Base-by-base conservation (phyloP, 1,140 invertebrate genomes). In the Drosophila oshimai region DNA sequence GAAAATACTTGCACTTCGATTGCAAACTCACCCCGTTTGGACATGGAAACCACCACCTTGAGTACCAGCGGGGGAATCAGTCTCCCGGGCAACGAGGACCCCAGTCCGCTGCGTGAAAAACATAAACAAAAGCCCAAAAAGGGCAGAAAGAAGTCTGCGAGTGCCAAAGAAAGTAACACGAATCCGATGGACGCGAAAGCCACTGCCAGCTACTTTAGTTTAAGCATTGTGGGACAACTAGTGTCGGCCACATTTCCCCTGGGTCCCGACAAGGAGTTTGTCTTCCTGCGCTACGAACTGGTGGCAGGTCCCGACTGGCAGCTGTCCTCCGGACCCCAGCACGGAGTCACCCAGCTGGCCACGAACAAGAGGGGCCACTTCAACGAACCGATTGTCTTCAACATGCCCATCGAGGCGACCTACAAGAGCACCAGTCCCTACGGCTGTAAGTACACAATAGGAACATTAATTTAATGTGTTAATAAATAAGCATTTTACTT, bases 331-430 rank as follows among this genome's bases (percentile, higher is more conserved):
- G 91, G 91, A 0, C 36, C 74, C 3, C 78, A 88, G 28, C 74
- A 86, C 22, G 91, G 91, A 13, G 74, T 92, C n/a, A 90, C 90
- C 2, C 91, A 92, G 60, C 57, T 79, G 42, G 80, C 89, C 10
- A 81, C 77, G 5, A 76, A 83, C 20, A 74, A 77, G 9, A 61
- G 49, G 33, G 67, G 71, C 1, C 55, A 76, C 44, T 90, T 89
- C 7, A 90, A 90, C 36, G 87, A 91, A n/a, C 77, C 87, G 33
- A 87, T 91, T 28, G 74, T 90, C 2, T 89, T 92, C 37, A 91
- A 90, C 45, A 89, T 92, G 84, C 91, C 91, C 22, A 76, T 91
- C n/a, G 91, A 91, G 44, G 68, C 89, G 12, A 88, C 89, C 9
- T 92, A 81, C 53, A 90, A 80, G 51, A 91, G 86, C 47, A 91